These are phyloP conservation scores for Prionchulus punctatus DNA, from an alignment of 2,888 invertebrate species.

Conservation along the genomic window DNA sequence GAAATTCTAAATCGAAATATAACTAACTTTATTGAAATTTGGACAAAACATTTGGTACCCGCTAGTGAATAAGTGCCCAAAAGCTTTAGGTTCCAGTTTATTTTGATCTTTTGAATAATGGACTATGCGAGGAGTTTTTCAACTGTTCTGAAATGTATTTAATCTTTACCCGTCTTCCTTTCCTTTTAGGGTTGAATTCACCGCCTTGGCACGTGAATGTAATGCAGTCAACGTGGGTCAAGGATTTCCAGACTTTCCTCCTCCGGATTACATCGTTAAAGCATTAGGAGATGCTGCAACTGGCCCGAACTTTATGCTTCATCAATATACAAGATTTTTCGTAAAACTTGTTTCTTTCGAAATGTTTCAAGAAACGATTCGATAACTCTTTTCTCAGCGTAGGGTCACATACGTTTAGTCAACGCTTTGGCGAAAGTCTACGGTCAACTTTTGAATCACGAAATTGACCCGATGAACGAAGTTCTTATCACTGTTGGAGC, in stretches of 20 bases:
- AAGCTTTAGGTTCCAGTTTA: no score
- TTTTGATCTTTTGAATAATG: no score
- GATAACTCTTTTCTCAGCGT: constrained; percentile 13
- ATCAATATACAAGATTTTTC: constrained; percentile 23
- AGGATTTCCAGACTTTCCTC: constrained; percentile 29
- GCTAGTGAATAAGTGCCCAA: no score
- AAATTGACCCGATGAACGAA: constrained; percentile 68
- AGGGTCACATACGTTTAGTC: constrained; percentile 82
- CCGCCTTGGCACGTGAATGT: constrained; percentile 19
- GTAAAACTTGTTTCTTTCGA: neutral
- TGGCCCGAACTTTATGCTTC: constrained; percentile 7
- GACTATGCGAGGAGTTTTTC: no score
- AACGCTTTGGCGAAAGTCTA: constrained; percentile 67
- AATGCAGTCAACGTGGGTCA: constrained; percentile 31
- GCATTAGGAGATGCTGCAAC: constrained; percentile 21
- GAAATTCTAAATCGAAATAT: no score
- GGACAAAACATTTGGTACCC: no score
- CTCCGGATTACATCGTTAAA: constrained; percentile 24
- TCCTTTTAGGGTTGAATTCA: neutral
- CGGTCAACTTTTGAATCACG: constrained; percentile 53
- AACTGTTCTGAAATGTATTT: no score
- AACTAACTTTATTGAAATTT: no score
- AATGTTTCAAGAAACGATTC: neutral
- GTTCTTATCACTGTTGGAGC: constrained; percentile 78
- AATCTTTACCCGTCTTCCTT: no score